A percentile compares a stretch with the other conserved stretches of the same genome.
phyloP scores from a whole-genome alignment of 2,888 invertebrate genomes.

The Hololepta plana region DNA sequence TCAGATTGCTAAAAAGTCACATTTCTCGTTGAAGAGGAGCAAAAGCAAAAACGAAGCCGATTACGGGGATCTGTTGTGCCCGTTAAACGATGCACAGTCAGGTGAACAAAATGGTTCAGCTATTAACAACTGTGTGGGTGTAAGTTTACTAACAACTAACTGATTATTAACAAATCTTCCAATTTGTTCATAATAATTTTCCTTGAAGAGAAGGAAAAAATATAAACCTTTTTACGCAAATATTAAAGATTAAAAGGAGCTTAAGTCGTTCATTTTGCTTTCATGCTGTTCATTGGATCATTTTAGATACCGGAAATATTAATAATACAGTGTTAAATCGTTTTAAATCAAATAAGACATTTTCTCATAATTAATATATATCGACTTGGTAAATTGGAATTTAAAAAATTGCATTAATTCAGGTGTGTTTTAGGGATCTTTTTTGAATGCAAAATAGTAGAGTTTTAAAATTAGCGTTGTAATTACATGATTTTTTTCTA shows the following conservation, averaged over 20 bases:
- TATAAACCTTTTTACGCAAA: background rate
- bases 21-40: conserved; percentile 68
- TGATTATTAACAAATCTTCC: conserved; percentile 1
- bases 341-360: too few species aligned
- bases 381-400: too few species aligned
- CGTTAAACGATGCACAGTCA: conserved; percentile 38
- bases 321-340: conserved; percentile 27
- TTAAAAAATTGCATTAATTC: background rate
- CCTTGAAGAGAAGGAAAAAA: too few species aligned
- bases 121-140: conserved; percentile 28
- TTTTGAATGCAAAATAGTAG: background rate
- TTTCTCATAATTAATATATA: too few species aligned
- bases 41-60: conserved; percentile 73
- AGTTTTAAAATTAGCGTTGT: background rate
- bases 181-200: conserved; percentile 1
- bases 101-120: conserved; percentile 29
- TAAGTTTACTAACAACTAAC: conserved; percentile 30
- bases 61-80: conserved; percentile 74
- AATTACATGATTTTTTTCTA: background rate
- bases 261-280: conserved; percentile 14
- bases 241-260: conserved; percentile 3
- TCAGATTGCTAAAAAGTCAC: conserved; percentile 69
- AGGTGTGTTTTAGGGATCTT: conserved; percentile 1
- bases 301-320: conserved; percentile 27
- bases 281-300: conserved; percentile 20